phyloP scores from a whole-genome alignment of 2,888 invertebrate species.

The Galerucella nymphaeae region DNA sequence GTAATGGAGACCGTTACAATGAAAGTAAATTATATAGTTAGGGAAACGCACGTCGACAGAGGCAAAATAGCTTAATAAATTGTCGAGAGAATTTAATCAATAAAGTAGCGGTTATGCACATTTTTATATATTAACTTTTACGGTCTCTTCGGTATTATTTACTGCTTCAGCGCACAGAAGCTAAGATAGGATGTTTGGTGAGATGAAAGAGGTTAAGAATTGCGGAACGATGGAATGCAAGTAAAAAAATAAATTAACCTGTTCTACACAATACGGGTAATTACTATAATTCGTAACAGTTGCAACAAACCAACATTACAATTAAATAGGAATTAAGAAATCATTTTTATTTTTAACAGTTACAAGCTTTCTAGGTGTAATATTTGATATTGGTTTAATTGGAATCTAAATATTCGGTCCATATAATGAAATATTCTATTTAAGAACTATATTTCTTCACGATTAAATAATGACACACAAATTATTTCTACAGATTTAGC shows the following conservation, averaged over 20 bases:
- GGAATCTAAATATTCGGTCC: no score
- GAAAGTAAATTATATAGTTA: conserved; percentile 34
- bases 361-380: background rate
- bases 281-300: background rate
- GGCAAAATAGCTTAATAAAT: conserved; percentile 39
- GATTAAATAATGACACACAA: no score
- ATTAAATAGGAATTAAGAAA: background rate
- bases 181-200: conserved; percentile 16
- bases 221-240: conserved; percentile 8
- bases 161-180: conserved; percentile 34
- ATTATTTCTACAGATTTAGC: no score
- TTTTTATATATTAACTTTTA: conserved; percentile 33
- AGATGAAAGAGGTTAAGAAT: conserved; percentile 14
- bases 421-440: no score
- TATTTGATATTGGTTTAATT: background rate
- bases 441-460: no score
- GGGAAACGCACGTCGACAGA: conserved; percentile 29
- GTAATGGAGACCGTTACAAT: conserved; percentile 30
- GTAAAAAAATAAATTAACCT: conserved; percentile 8
- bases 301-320: background rate
- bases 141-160: conserved; percentile 29
- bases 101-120: conserved; percentile 30
- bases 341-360: background rate
- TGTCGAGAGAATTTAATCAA: conserved; percentile 38
- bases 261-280: conserved; percentile 9